Percentiles rank a stretch among this genome's conserved stretches.
Conservation (phyloP, 2,113 vertebrate species). For the Nipponia nippon region DNA sequence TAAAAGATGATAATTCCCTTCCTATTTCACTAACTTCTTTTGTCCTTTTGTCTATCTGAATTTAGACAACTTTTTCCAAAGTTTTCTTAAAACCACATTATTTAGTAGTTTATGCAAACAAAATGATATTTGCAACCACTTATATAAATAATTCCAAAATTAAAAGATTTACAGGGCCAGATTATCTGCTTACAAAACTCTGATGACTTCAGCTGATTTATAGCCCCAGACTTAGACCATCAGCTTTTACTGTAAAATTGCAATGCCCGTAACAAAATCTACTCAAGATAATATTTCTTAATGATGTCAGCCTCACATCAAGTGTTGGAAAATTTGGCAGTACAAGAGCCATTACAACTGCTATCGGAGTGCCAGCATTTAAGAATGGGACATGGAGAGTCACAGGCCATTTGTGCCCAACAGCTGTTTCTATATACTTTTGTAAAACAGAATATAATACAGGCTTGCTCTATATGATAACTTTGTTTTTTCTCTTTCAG, state of each 20-base stretch:
- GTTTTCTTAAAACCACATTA: not conserved
- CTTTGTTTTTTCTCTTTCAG: not conserved
- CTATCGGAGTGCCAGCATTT: not conserved
- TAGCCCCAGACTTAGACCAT: not conserved
- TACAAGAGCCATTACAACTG: not conserved
- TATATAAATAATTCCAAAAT: not conserved
- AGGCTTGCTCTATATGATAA: not conserved
- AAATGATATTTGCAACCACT: not conserved
- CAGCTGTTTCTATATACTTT: not conserved
- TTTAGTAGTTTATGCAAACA: not conserved
- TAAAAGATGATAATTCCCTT: not conserved
- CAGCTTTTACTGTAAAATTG: conserved; percentile 5
- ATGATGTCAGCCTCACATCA: not conserved
- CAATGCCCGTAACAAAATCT: not conserved
- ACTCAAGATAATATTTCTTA: not conserved
- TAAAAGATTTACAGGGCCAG: not conserved
- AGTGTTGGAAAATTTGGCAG: not conserved
- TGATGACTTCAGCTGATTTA: conserved; percentile 1
- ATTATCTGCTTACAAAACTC: conserved; percentile 8
- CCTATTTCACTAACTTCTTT: not conserved
- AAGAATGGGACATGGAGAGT: not conserved
- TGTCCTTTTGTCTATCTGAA: not conserved
- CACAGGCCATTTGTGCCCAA: not conserved
- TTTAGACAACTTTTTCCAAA: not conserved
- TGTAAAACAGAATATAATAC: not conserved